Conservation (phyloP, 2,797 vertebrate genomes). For the Nannoperca obscura region DNA sequence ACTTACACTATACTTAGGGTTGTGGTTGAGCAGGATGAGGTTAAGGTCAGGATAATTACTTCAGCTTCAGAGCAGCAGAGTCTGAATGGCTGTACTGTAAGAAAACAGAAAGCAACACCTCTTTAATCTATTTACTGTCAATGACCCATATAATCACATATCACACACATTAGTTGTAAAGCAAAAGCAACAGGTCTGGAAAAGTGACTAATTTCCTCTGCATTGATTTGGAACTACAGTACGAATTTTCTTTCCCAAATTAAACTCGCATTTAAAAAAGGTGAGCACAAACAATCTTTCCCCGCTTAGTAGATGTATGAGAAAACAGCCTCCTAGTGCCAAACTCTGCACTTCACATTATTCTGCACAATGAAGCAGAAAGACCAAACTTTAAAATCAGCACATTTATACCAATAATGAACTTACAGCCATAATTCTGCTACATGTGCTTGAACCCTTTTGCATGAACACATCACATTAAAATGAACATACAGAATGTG, state of each 20-base stretch:
- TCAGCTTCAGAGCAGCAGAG: slow-evolving; percentile 48
- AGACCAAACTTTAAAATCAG: not conserved
- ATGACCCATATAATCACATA: slow-evolving; percentile 26
- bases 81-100: slow-evolving; percentile 28
- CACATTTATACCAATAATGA: slow-evolving; percentile 1
- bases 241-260: not conserved
- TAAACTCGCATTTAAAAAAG: not conserved
- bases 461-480: not conserved
- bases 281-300: not conserved
- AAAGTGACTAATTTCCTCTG: not conserved
- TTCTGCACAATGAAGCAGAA: not conserved
- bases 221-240: not conserved
- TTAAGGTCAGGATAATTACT: slow-evolving; percentile 76
- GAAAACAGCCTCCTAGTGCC: not conserved
- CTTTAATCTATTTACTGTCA: slow-evolving; percentile 45
- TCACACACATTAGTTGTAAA: slow-evolving; percentile 9
- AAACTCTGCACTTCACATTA: not conserved
- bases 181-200: not conserved
- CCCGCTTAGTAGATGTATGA: not conserved
- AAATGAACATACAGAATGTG: not conserved
- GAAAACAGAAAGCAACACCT: slow-evolving; percentile 20
- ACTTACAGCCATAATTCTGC: not conserved
- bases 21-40: slow-evolving; percentile 76
- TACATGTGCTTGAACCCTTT: not conserved
- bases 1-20: slow-evolving; percentile 80